Percentiles rank a stretch among this genome's conserved stretches.
Evolutionary conservation across 2,113 vertebrate species (phyloP).

Genomic region (Sterrhoptilus dennistouni): DNA sequence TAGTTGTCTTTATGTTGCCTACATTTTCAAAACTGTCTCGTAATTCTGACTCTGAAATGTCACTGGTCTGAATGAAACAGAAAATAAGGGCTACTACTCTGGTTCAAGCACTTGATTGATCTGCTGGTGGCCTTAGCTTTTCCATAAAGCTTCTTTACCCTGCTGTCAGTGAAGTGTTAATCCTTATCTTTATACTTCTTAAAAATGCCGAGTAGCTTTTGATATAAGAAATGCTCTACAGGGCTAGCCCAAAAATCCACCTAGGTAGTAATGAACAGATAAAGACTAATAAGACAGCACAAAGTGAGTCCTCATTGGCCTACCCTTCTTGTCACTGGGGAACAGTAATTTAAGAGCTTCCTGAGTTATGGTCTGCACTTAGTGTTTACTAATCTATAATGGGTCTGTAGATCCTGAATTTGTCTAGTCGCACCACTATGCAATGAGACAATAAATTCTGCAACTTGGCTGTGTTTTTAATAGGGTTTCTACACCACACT

Average conservation of each 20-base stretch:
- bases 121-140: neutral
- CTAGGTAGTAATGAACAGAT: neutral
- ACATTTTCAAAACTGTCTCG: neutral
- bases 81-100: neutral
- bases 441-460: neutral
- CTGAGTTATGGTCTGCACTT: neutral
- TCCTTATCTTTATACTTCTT: neutral
- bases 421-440: neutral
- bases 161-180: neutral
- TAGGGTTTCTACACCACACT: fast-evolving
- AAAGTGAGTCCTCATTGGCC: neutral
- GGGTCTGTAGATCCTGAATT: neutral
- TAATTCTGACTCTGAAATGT: neutral
- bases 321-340: neutral
- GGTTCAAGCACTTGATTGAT: neutral
- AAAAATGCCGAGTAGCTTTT: neutral
- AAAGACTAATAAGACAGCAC: neutral
- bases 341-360: neutral
- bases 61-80: neutral
- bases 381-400: neutral
- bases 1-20: neutral
- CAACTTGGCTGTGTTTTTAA: neutral
- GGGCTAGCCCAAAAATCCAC: neutral
- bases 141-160: neutral
- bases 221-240: neutral